Base-by-base conservation (phyloP, 2,113 vertebrate species). In the Ptychochromis oligacanthus region DNA sequence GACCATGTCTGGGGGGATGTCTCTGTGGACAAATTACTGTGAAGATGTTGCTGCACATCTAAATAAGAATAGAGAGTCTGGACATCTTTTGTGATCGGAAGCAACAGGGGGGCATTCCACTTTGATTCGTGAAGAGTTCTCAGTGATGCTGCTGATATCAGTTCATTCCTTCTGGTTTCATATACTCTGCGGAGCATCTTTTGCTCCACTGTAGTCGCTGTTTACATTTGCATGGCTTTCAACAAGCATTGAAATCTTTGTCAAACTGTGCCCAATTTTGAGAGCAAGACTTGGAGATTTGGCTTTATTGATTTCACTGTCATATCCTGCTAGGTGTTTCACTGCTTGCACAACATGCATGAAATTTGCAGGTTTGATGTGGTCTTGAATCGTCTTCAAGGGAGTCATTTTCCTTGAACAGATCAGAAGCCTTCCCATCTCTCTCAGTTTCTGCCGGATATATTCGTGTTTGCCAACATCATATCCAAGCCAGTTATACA, bases 381-480 rank as follows among this genome's bases (percentile, higher is more conserved):
- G 62, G 5, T 85, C 80, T 83, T 83, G 8, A 12, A 87, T 84
- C 0, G 61, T 84, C 26, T 72, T 81, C 31, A 86, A 57, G 18
- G 59, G 43, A 75, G 65, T 79, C 14, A 2, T 72, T 46, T 77
- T 81, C 14, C 61, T 77, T 67, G 78, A 67, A 31, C 74, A 81
- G 54, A 80, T 4, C 15, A 80, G 70, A 65, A 87, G 81, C 40
- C 86, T 74, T 40, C 88, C 88, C 31, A 89, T 58, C 58, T 83
- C 79, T 31, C 91, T 81, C 34, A 90, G 13, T 49, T 87, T 87
- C 31, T 90, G 87, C 1, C 57, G n/a, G 49, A 92, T 79, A n/a
- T n/a, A n/a, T n/a, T n/a, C n/a, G n/a, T n/a, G n/a, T n/a, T 89
- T 85, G 13, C 49, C 26, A 49, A 20, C n/a, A 49, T 83, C 77